Evolutionary conservation across 30 jellyfish, hydroid and myxozoan species (phyloP), one percentile per base, ranked within the genome.

Genomic region (Cassiopea xamachana): DNA sequence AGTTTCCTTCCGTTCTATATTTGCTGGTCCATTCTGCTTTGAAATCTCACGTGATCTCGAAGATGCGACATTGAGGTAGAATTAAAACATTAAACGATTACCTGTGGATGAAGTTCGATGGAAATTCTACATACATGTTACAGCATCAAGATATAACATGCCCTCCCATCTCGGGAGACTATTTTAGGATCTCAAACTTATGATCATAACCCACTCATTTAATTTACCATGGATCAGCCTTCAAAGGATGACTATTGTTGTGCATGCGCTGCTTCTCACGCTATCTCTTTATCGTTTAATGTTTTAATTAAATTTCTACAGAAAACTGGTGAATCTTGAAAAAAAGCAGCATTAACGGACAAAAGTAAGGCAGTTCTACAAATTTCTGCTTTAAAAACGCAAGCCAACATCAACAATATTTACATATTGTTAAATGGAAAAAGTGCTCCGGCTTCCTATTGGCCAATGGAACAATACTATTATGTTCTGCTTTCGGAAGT

Each of bases 1-100:
- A 69, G 7, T 69, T 43, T 14, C 17, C 78, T 69, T 69, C 78
- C 7, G 78, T 69, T 8, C 9, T 14, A 4, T 69, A 8, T 69
- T 69, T 69, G 78, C 78, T 69, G 78, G 9, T 69, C 78, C 78
- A 69, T 69, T 7, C 15, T 4, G 48, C 78, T 69, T 69, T 69
- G 8, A 69, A 69, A 69, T 69, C 8, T 69, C 78, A 69, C 17
- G 78, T 69, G 78, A 69, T 69, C 78, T 69, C 78, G 48, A 69
- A 7, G 17, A 69, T 14, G 78, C 78, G 78, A 69, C 78, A 18
- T 69, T 7, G 78, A 69, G 78, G 78, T 69, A 69, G 78, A 14
- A 69, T 69, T 4, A 18, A 69, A 69, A 5, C 78, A 69, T 69
- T 14, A 69, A 69, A 69, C 78, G 78, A 69, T 69, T 43, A 69